phyloP scores from a whole-genome alignment of 1,140 invertebrate species.

The Nephila pilipes region DNA sequence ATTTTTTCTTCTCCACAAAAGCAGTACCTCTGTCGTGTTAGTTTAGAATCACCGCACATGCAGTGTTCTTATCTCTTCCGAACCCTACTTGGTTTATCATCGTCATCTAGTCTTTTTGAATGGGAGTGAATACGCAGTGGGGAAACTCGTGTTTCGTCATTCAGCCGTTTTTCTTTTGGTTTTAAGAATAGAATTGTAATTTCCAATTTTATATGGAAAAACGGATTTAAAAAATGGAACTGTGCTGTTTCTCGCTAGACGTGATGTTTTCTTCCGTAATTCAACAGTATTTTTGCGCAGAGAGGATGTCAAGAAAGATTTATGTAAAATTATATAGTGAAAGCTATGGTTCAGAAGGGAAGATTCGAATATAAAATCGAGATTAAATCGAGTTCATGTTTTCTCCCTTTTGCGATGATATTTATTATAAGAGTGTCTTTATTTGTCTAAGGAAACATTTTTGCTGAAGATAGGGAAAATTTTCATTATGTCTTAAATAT shows the following conservation, averaged over 20 bases:
- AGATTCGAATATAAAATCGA: no score
- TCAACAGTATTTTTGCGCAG: not conserved
- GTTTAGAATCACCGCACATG: not conserved
- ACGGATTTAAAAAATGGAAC: not conserved
- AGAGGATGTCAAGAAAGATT: not conserved
- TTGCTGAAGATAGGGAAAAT: no score
- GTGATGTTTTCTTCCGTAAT: not conserved
- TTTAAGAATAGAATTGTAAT: conserved; percentile 29
- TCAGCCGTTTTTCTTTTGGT: not conserved
- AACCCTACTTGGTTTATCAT: not conserved
- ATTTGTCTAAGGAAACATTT: no score
- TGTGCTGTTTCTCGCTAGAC: not conserved
- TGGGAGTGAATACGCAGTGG: not conserved
- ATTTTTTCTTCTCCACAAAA: not conserved
- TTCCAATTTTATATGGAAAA: not conserved
- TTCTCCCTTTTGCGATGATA: no score
- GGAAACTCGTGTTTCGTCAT: not conserved
- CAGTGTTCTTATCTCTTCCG: not conserved
- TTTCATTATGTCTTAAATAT: no score
- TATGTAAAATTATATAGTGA: not conserved
- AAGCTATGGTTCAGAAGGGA: no score
- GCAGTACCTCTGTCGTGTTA: not conserved
- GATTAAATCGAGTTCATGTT: no score
- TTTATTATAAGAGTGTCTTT: no score
- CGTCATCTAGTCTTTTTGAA: conserved; percentile 1